Percentiles rank a stretch among this genome's conserved stretches.
These are phyloP conservation scores for Trididemnum miniatum DNA, from an alignment of 23 tunicate genomes.

Conservation along the genomic window DNA sequence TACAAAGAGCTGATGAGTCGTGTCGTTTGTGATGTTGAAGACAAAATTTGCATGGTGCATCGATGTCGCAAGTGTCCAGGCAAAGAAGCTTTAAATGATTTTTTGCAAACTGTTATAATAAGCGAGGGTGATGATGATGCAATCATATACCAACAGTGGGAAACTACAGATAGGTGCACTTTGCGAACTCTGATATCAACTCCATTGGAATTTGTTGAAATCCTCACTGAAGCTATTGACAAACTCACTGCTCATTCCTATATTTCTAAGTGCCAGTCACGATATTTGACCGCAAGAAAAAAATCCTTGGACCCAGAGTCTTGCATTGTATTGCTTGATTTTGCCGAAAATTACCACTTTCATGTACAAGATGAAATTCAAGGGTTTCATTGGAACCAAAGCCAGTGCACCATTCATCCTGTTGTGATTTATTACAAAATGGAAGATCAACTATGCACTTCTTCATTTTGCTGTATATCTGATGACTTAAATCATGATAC, in stretches of 20 bases:
- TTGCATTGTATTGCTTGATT: slow-evolving; percentile 15
- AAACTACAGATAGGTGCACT: neutral
- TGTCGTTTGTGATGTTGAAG: slow-evolving; percentile 5
- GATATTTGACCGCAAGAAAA: slow-evolving; percentile 9
- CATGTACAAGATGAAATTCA: slow-evolving; percentile 17
- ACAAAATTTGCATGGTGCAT: slow-evolving; percentile 29
- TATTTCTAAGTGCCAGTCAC: slow-evolving; percentile 12
- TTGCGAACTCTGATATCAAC: neutral
- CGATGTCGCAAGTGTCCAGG: slow-evolving; percentile 14
- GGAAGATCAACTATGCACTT: neutral
- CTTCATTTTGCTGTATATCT: neutral
- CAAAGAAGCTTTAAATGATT: neutral
- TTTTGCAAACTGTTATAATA: neutral
- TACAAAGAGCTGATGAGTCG: neutral
- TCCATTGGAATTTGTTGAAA: neutral
- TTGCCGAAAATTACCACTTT: slow-evolving; percentile 9
- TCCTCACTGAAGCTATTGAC: neutral
- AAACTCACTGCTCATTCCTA: neutral
- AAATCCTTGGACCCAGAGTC: neutral
- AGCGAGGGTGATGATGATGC: neutral
- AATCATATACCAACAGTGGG: slow-evolving; percentile 15
- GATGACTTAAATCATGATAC: slow-evolving; percentile 15
- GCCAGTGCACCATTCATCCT: slow-evolving; percentile 10
- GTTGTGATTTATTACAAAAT: neutral
- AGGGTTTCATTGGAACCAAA: slow-evolving; percentile 22